phyloP scores from a whole-genome alignment of 1,140 invertebrate species.

The Mycetomoellerius zeteki region DNA sequence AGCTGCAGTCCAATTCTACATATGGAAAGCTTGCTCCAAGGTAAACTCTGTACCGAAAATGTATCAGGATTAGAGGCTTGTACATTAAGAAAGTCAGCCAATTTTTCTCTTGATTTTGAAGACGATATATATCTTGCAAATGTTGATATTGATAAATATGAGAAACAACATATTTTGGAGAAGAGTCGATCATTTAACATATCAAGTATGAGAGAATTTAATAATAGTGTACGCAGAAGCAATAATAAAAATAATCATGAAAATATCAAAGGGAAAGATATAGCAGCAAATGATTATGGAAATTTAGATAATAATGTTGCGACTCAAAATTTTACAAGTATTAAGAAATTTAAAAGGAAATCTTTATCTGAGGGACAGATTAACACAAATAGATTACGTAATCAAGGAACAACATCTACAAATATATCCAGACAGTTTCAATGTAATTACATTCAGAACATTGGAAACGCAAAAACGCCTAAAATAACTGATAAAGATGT shows the following conservation, averaged over 20 bases:
- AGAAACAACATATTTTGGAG: constrained; percentile 23
- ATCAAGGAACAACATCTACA: not conserved
- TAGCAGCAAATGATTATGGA: not conserved
- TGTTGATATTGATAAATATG: constrained; percentile 41
- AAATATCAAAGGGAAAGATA: not conserved
- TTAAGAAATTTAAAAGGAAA: constrained; percentile 64
- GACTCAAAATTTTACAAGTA: constrained; percentile 20
- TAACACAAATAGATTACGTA: not conserved
- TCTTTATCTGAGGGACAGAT: constrained; percentile 62
- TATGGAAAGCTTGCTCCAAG: not conserved
- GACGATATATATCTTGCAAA: constrained; percentile 63
- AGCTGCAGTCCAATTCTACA: not conserved
- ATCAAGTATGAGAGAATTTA: constrained; percentile 1
- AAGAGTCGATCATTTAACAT: constrained; percentile 19
- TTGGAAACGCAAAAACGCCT: not conserved
- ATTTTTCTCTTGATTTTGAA: constrained; percentile 34
- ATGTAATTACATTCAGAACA: constrained; percentile 42
- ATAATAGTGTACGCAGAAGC: not conserved
- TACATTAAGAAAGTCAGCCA: not conserved
- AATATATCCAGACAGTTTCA: not conserved
- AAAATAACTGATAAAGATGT: constrained; percentile 66
- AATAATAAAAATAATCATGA: constrained; percentile 18
- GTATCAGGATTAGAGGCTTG: not conserved
- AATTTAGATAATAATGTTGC: not conserved
- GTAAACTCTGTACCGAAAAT: not conserved